Evolutionary conservation across 2,888 invertebrate genomes (phyloP).

Genomic region (Desoria tigrina): DNA sequence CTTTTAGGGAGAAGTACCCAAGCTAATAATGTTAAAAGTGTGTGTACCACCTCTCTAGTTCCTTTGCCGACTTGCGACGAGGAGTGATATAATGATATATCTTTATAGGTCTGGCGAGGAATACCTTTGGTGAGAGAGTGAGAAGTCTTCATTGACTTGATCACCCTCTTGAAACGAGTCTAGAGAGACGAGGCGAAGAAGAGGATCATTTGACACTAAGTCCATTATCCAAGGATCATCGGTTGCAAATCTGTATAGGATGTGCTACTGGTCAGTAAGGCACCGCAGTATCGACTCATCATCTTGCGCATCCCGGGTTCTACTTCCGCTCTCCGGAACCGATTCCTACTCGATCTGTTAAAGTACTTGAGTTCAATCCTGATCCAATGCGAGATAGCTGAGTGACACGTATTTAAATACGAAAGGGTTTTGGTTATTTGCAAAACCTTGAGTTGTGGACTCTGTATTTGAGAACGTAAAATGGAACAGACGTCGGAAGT

Average conservation of each 20-base stretch:
- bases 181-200: not conserved
- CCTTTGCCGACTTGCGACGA: too few relatives aligned
- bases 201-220: constrained; percentile 2
- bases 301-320: too few relatives aligned
- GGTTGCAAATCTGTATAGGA: constrained; percentile 3
- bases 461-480: not conserved
- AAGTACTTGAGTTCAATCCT: too few relatives aligned
- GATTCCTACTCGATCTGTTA: too few relatives aligned
- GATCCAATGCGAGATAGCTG: too few relatives aligned
- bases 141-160: constrained; percentile 20
- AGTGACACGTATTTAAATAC: too few relatives aligned
- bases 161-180: constrained; percentile 10
- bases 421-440: too few relatives aligned
- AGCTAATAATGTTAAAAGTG: constrained; percentile 7
- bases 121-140: constrained; percentile 4
- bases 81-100: too few relatives aligned
- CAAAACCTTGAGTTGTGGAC: not conserved
- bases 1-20: not conserved
- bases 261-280: constrained; percentile 5
- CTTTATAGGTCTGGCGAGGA: too few relatives aligned
- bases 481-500: constrained; percentile 2
- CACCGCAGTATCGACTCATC: too few relatives aligned
- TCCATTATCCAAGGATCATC: not conserved
- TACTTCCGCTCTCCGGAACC: too few relatives aligned
- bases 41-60: not conserved